Evolutionary conservation across 2,797 vertebrate species (phyloP).

Genomic region (Coregonus ussuriensis): DNA sequence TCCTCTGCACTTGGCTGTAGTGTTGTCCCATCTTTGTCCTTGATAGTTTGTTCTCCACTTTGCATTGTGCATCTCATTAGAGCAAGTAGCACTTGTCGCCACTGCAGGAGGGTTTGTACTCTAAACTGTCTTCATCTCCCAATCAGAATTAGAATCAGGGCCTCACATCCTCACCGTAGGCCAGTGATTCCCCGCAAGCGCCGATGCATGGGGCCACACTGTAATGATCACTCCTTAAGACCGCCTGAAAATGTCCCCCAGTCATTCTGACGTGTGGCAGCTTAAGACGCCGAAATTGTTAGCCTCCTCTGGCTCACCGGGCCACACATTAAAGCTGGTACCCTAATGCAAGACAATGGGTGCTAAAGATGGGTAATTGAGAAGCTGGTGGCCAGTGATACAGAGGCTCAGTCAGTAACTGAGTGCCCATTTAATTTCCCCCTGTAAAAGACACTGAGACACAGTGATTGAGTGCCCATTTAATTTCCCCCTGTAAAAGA

Average conservation of each 20-base stretch:
- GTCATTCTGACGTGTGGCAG: background rate
- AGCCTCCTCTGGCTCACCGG: background rate
- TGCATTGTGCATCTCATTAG: conserved; percentile 51
- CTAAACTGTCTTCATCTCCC: conserved; percentile 47
- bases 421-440: conserved; percentile 51
- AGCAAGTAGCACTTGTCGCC: conserved; percentile 40
- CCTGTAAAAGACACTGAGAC: conserved; percentile 55
- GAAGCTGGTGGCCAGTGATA: conserved; percentile 18
- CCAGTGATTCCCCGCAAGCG: background rate
- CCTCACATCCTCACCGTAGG: conserved; percentile 14
- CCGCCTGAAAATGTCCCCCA: background rate
- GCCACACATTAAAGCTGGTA: background rate
- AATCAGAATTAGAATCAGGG: background rate
- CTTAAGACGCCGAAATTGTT: background rate
- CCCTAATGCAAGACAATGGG: background rate
- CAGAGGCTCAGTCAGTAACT: conserved; percentile 38
- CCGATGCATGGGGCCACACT: background rate
- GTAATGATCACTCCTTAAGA: background rate
- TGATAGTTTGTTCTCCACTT: background rate
- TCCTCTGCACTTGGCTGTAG: background rate
- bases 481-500: conserved; percentile 54
- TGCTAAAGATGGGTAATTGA: conserved; percentile 22
- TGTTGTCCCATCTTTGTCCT: background rate
- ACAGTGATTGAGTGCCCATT: conserved; percentile 45
- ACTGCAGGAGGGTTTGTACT: conserved; percentile 38